Evolutionary conservation across 2,113 vertebrate species (phyloP).

Genomic region (Oxygymnocypris stewartii): DNA sequence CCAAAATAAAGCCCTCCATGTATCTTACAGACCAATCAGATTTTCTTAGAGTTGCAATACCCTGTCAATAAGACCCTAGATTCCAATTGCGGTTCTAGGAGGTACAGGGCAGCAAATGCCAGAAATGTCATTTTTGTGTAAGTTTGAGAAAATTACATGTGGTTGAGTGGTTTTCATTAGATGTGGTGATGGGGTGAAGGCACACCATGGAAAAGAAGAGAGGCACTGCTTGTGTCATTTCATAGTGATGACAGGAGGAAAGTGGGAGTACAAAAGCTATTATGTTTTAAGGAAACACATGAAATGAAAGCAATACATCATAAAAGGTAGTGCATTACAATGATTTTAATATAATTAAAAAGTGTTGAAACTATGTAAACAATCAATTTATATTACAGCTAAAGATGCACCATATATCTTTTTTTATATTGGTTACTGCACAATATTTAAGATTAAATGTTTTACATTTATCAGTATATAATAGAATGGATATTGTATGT

Average conservation of each 20-base stretch:
- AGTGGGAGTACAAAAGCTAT: background rate
- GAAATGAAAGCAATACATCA: background rate
- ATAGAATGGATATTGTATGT: too few relatives aligned
- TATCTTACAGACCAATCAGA: conserved; percentile 2
- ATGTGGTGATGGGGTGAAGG: background rate
- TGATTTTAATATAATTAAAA: background rate
- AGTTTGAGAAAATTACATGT: background rate
- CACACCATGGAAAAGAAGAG: background rate
- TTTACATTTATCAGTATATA: too few relatives aligned
- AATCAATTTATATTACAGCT: background rate
- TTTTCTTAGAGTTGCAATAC: conserved; percentile 17
- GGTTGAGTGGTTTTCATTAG: conserved; percentile 2
- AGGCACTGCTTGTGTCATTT: background rate
- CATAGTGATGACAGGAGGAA: background rate
- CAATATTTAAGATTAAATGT: too few relatives aligned
- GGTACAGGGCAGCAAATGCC: background rate
- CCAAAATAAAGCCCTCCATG: background rate
- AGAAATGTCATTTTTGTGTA: background rate
- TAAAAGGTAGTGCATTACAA: background rate
- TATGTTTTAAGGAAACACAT: background rate
- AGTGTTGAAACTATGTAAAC: background rate
- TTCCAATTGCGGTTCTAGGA: background rate
- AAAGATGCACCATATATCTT: background rate
- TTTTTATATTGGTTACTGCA: background rate
- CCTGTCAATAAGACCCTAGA: conserved; percentile 14